phyloP scores from a whole-genome alignment of 2,113 vertebrate species.

The Phrynosoma blainvillii region DNA sequence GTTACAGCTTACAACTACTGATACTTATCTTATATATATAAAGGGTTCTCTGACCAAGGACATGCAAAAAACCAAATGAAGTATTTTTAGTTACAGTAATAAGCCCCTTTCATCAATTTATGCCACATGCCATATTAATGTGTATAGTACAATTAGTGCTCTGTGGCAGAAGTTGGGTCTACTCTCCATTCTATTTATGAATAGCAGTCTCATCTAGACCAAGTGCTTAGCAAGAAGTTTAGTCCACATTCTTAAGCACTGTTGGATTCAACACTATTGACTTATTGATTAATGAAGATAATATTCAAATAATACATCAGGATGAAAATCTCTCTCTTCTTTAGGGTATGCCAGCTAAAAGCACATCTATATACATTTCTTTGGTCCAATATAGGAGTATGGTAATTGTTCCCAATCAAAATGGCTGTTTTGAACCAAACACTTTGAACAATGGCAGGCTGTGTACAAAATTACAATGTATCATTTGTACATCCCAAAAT shows the following conservation, averaged over 20 bases:
- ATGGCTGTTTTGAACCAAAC: constrained; percentile 12
- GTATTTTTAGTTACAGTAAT: not conserved
- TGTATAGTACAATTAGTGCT: not conserved
- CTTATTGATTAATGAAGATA: not conserved
- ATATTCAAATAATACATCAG: not conserved
- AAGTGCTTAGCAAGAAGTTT: not conserved
- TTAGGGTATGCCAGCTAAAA: not conserved
- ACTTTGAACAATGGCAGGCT: constrained; percentile 3
- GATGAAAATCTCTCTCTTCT: not conserved
- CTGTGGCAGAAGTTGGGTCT: not conserved
- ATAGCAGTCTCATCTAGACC: not conserved
- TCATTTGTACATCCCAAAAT: constrained; percentile 1
- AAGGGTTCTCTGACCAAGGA: not conserved
- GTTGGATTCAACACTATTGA: not conserved
- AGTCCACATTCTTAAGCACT: not conserved
- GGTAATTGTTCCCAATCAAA: not conserved
- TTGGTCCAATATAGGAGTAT: not conserved
- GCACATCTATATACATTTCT: not conserved
- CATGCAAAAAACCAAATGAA: not conserved
- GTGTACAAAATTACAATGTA: not conserved
- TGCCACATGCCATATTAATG: not conserved
- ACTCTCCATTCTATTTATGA: not conserved
- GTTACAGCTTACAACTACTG: not conserved
- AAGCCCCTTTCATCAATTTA: not conserved
- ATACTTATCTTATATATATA: not conserved